These are phyloP conservation scores for Alligator sinensis DNA, from an alignment of 2,113 vertebrate genomes.

Conservation along the genomic window DNA sequence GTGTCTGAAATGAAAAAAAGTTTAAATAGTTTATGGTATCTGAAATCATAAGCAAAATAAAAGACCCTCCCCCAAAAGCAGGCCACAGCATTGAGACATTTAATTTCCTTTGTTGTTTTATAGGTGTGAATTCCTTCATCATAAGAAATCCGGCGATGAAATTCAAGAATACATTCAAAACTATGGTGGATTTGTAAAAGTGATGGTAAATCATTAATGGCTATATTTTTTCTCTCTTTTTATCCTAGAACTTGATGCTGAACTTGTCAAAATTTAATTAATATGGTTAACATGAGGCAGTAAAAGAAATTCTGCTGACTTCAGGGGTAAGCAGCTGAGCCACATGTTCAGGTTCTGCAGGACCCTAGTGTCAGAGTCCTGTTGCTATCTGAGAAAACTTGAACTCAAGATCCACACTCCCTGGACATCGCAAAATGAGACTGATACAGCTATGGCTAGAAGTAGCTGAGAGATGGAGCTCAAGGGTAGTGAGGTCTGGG, in stretches of 20 bases:
- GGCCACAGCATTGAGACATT: no score
- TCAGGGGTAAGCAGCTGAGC: neutral
- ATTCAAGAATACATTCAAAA: constrained; percentile 55
- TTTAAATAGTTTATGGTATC: neutral
- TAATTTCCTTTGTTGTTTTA: constrained; percentile 5
- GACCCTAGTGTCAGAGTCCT: neutral
- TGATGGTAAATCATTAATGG: constrained; percentile 29
- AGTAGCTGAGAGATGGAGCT: no score
- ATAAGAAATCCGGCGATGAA: constrained; percentile 61
- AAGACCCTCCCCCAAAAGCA: no score
- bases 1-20: neutral
- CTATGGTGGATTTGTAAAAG: constrained; percentile 54
- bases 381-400: neutral
- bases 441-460: neutral
- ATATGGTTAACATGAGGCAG: neutral
- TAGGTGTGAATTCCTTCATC: constrained; percentile 67
- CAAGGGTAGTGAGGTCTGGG: neutral
- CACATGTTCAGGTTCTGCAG: neutral
- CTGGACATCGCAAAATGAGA: neutral
- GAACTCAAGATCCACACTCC: no score
- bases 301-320: neutral
- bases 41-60: neutral
- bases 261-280: neutral
- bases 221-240: neutral
- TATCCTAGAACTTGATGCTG: neutral